A percentile compares a stretch with the other conserved stretches of the same genome.
Conservation (phyloP, 2,797 vertebrate genomes). For the Gymnopithys bicolor region DNA sequence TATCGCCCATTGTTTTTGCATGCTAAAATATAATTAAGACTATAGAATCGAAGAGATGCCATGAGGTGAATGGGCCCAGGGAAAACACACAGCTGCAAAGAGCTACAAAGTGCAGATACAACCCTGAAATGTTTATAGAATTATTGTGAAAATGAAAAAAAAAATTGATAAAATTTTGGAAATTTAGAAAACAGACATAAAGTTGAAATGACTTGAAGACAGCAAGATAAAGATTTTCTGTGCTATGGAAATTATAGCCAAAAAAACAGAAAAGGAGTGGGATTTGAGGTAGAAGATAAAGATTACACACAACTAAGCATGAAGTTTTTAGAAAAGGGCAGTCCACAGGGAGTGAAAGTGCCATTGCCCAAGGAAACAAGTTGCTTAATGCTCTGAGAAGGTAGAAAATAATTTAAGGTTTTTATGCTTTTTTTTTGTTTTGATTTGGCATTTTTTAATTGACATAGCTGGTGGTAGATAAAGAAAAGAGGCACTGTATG, state of each 20-base stretch:
- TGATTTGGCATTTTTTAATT: neutral
- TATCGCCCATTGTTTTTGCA: constrained; percentile 19
- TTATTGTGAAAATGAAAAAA: neutral
- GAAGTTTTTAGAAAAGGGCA: constrained; percentile 24
- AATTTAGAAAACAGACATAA: neutral
- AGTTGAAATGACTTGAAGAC: neutral
- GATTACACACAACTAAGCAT: neutral
- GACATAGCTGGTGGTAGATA: neutral
- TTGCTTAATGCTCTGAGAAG: neutral
- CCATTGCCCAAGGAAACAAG: neutral
- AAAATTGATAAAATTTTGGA: neutral
- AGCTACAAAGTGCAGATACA: neutral
- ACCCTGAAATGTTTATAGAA: neutral
- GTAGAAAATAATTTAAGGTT: neutral
- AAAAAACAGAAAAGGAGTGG: neutral
- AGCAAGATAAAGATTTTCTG: neutral
- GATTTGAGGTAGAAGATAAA: neutral
- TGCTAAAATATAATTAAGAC: constrained; percentile 19
- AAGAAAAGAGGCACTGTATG: neutral
- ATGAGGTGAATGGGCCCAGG: neutral
- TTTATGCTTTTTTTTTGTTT: neutral
- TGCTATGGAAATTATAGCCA: neutral
- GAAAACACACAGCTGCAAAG: neutral
- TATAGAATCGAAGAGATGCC: neutral
- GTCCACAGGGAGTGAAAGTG: neutral